phyloP scores from a whole-genome alignment of 2,888 invertebrate genomes.

The Aspidiotus destructor region DNA sequence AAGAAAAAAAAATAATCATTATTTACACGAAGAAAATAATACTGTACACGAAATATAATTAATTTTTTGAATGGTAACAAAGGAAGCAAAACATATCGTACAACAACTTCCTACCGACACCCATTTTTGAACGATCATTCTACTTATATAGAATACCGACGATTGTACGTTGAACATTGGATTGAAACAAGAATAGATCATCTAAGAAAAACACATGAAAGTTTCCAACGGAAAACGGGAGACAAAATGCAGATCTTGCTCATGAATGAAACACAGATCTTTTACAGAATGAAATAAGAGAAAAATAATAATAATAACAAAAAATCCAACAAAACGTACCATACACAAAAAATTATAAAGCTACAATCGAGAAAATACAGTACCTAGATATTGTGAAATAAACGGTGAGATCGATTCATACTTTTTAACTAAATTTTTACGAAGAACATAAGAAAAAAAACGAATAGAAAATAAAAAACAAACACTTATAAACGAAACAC shows the following conservation, averaged over 20 bases:
- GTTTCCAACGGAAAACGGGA: background rate
- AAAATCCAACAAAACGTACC: background rate
- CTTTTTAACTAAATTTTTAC: background rate
- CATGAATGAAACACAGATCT: background rate
- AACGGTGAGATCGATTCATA: constrained; percentile 24
- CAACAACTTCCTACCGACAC: background rate
- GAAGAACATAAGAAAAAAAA: constrained; percentile 9
- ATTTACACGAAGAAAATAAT: background rate
- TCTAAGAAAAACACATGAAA: constrained; percentile 2
- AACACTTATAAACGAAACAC: background rate
- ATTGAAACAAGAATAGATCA: background rate
- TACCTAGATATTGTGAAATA: constrained; percentile 15
- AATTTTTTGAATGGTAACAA: constrained; percentile 30
- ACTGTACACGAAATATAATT: constrained; percentile 9
- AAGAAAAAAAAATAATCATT: background rate
- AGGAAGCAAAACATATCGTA: constrained; percentile 9
- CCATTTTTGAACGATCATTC: background rate
- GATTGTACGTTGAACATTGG: background rate
- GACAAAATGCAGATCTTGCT: background rate
- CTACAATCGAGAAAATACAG: background rate
- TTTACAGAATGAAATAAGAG: background rate
- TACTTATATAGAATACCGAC: background rate
- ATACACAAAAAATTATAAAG: too few species aligned
- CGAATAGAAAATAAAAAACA: background rate
- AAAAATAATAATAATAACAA: background rate